Conservation (phyloP, 2,888 invertebrate species). For the Uropetala carovei region DNA sequence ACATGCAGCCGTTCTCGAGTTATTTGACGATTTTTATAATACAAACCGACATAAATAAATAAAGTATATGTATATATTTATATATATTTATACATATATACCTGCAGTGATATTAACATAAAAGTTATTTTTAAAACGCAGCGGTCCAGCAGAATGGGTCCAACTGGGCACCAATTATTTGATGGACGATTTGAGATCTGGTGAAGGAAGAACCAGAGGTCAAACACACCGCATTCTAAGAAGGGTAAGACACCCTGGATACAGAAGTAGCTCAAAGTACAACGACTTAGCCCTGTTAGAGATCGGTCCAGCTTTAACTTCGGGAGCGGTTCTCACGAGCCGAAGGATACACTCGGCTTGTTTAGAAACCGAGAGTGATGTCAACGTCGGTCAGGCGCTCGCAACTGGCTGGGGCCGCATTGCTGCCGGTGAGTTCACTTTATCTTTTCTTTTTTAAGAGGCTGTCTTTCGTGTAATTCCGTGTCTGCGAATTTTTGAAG, state of each 20-base stretch:
- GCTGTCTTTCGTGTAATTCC: background rate
- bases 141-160: background rate
- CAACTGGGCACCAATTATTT: background rate
- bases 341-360: slow-evolving; percentile 18
- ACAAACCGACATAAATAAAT: too few relatives aligned
- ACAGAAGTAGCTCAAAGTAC: slow-evolving; percentile 78
- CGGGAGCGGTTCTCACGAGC: too few relatives aligned
- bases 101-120: too few relatives aligned
- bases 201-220: background rate
- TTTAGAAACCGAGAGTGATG: slow-evolving; percentile 34
- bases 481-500: too few relatives aligned
- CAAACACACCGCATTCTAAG: background rate
- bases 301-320: slow-evolving; percentile 71
- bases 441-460: too few relatives aligned
- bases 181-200: background rate
- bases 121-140: too few relatives aligned
- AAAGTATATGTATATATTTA: too few relatives aligned
- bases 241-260: slow-evolving; percentile 76
- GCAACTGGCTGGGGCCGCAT: slow-evolving; percentile 52
- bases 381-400: slow-evolving; percentile 47
- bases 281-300: slow-evolving; percentile 83
- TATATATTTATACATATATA: too few relatives aligned
- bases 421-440: slow-evolving; percentile 2
- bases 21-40: too few relatives aligned
- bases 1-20: too few relatives aligned